These are phyloP conservation scores for Tetheella fluctuosa DNA, from an alignment of 2,888 invertebrate species.

Conservation along the genomic window DNA sequence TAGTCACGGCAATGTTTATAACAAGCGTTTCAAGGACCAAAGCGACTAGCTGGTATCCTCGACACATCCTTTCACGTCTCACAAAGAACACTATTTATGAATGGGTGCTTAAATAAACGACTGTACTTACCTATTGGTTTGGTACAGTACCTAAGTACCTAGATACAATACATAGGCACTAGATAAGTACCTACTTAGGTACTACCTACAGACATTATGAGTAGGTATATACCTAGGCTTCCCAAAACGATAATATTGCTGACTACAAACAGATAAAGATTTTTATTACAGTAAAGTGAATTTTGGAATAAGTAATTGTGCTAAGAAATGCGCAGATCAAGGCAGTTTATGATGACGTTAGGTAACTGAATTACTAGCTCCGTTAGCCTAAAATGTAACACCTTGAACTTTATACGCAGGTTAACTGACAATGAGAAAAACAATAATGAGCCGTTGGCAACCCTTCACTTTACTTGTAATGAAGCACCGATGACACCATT, in stretches of 20 bases:
- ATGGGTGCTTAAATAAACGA: constrained; percentile 26
- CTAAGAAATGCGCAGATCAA: no score
- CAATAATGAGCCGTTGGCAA: constrained; percentile 61
- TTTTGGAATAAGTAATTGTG: no score
- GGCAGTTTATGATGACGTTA: no score
- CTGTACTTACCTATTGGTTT: background rate
- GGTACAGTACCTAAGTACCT: no score
- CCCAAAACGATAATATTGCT: background rate
- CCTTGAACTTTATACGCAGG: constrained; percentile 65
- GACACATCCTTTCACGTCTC: constrained; percentile 70
- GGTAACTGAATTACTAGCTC: constrained; percentile 2
- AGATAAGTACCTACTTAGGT: constrained; percentile 13
- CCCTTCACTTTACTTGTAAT: constrained; percentile 66
- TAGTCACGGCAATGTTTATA: constrained; percentile 25
- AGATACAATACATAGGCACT: no score
- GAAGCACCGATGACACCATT: constrained; percentile 60
- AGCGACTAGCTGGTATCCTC: constrained; percentile 58
- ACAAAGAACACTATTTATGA: constrained; percentile 33
- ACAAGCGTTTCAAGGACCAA: constrained; percentile 61
- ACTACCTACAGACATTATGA: background rate
- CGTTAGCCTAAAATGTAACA: constrained; percentile 33
- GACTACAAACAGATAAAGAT: no score
- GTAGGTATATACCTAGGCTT: no score
- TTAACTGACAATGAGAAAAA: constrained; percentile 65
- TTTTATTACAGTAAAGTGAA: no score